Conservation (phyloP, 2,797 vertebrate species). For the Helicolenus hilgendorfi region DNA sequence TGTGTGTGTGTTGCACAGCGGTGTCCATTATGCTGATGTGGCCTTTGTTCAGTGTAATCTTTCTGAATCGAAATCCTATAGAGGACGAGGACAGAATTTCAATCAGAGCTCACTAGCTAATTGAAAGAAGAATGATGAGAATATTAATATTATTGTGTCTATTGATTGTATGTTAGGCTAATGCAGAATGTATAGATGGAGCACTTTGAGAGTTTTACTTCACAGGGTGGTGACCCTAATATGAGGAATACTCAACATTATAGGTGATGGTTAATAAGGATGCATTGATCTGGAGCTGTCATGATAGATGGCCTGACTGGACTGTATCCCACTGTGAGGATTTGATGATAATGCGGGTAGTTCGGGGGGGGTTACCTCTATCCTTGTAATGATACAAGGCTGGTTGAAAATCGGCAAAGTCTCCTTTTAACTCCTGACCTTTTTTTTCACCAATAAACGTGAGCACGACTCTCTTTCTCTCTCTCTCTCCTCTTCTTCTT, state of each 20-base stretch:
- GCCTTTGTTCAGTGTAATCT: slow-evolving; percentile 43
- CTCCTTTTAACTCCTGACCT: not conserved
- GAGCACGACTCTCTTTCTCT: not conserved
- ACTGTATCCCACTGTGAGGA: not conserved
- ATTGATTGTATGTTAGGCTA: slow-evolving; percentile 2
- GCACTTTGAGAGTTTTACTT: not conserved
- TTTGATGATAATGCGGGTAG: not conserved
- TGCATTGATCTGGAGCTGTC: not conserved
- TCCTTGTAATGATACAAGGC: not conserved
- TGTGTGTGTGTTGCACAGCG: not conserved
- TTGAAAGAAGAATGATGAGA: slow-evolving; percentile 20
- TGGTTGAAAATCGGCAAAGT: not conserved
- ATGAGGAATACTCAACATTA: not conserved
- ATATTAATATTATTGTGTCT: slow-evolving; percentile 1
- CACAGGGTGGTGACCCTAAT: not conserved
- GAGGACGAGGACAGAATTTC: slow-evolving; percentile 11
- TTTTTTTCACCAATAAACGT: not conserved
- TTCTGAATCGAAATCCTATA: slow-evolving; percentile 17
- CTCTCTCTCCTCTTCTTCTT: not conserved
- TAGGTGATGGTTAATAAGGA: not conserved
- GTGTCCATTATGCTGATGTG: slow-evolving; percentile 38
- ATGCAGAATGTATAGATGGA: not conserved
- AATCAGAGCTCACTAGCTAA: slow-evolving; percentile 19
- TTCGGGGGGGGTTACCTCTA: not conserved
- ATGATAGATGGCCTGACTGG: not conserved